Evolutionary conservation across 2,888 invertebrate genomes (phyloP).

Genomic region (Blastobasis adustella): DNA sequence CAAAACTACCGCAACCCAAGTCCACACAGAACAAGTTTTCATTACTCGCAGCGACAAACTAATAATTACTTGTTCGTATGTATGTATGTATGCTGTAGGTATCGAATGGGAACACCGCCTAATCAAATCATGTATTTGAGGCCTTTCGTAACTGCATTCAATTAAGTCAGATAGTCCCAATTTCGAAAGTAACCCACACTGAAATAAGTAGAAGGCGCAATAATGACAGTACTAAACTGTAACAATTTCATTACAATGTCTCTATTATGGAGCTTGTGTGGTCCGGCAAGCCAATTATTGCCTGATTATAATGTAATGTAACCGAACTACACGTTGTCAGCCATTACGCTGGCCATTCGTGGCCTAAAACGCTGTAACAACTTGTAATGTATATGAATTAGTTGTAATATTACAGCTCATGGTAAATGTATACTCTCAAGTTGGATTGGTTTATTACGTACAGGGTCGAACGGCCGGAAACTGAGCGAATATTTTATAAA

Average conservation of each 20-base stretch:
- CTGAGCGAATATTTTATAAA: conserved; percentile 6
- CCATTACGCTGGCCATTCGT: conserved; percentile 60
- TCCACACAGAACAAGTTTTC: conserved; percentile 31
- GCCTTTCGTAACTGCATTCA: conserved; percentile 39
- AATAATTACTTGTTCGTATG: conserved; percentile 35
- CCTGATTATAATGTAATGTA: conserved; percentile 39
- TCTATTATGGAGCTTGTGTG: conserved; percentile 66
- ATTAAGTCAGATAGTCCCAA: conserved; percentile 29
- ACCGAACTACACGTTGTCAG: conserved; percentile 43
- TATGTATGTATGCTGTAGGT: conserved; percentile 10
- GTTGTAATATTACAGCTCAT: too few relatives aligned
- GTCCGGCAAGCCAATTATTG: conserved; percentile 31
- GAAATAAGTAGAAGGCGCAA: conserved; percentile 10
- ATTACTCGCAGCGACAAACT: conserved; percentile 38
- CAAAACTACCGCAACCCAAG: too few relatives aligned
- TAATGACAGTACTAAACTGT: conserved; percentile 43
- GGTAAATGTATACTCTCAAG: conserved; percentile 9
- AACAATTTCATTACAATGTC: conserved; percentile 33
- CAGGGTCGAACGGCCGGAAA: conserved; percentile 7
- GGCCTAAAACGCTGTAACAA: conserved; percentile 50
- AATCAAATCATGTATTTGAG: conserved; percentile 36
- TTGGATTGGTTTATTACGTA: conserved; percentile 23
- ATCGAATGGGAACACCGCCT: conserved; percentile 45
- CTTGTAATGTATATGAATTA: conserved; percentile 47
- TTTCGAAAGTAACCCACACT: conserved; percentile 28